Evolutionary conservation across 2,888 invertebrate genomes (phyloP), one percentile per base, ranked within the genome.

Genomic region (Acanthococcus lagerstroemiae): DNA sequence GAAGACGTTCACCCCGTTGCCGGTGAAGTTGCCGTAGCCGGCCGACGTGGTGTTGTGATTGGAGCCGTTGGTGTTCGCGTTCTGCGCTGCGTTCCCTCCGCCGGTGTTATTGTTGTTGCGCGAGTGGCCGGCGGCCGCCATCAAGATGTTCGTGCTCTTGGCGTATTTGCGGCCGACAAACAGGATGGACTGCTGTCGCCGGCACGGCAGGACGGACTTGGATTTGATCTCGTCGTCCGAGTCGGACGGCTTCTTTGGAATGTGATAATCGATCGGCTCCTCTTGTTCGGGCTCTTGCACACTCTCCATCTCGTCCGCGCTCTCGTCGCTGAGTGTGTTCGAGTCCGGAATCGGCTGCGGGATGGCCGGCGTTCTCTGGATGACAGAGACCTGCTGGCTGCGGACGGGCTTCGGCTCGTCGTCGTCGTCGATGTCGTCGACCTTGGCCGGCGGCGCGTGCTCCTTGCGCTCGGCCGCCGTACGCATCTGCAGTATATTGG

Each of bases 211-310:
- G 15, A 22, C 30, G n/a, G 19, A 6, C 44, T 27, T 22, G 4
- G 15, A 15, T 24, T 37, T 54, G 60, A 73, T 74, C 44, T 75
- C 75, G 27, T 76, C 76, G 19, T 75, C 72, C 26, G 55, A 54
- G 12, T 63, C 68, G n/a, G 58, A 48, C 67, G 69, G 72, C 73
- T 88, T 83, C 75, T 89, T 90, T 24, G 90, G 90, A 70, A 91
- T 88, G 73, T 85, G 90, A 75, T 91, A 91, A 74, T 91, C 90
- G 68, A 91, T 91, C 0, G 91, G 91, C 72, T 90, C 90, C 68
- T 91, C 90, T 77, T 89, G 87, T 75, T 85, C 86, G 0, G 86
- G 86, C 72, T 85, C 85, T 68, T 79, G 69, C 71, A 46, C 71
- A 69, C 44, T 22, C 27, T 37, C 26, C 12, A 22, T 6, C 9